Percentiles rank a stretch among this genome's conserved stretches.
These are phyloP conservation scores for Ptychodera flava DNA, from an alignment of 35 echinoderm and acorn worm genomes.

Conservation along the genomic window DNA sequence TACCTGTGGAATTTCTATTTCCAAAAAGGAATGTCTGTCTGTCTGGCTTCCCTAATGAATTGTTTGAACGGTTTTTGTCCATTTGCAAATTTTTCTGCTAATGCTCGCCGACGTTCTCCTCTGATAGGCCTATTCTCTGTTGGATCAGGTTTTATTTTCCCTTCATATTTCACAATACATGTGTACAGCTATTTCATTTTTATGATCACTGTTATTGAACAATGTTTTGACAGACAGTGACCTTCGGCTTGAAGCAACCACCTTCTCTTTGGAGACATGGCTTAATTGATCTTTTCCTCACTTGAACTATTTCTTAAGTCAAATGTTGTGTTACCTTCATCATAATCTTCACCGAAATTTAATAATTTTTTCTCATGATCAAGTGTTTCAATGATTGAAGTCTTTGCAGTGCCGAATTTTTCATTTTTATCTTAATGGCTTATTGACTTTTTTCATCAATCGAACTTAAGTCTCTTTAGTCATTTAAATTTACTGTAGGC, in stretches of 20 bases:
- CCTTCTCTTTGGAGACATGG: too few relatives aligned
- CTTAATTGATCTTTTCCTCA: too few relatives aligned
- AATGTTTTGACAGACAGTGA: constrained; percentile 14
- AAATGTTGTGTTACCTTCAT: too few relatives aligned
- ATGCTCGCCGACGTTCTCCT: neutral
- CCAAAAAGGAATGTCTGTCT: neutral
- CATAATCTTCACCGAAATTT: neutral
- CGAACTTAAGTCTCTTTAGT: too few relatives aligned
- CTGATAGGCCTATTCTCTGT: constrained; percentile 11
- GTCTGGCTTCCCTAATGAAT: neutral
- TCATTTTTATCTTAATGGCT: neutral
- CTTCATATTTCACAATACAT: constrained; percentile 9
- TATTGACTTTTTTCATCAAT: too few relatives aligned
- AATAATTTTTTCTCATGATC: neutral
- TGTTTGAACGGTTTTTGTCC: constrained; percentile 17
- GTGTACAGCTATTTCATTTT: neutral
- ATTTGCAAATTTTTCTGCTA: neutral
- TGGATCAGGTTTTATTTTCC: constrained; percentile 5
- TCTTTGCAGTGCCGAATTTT: neutral
- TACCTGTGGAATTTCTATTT: constrained; percentile 12
- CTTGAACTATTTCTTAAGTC: too few relatives aligned
- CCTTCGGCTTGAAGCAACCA: neutral
- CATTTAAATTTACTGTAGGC: neutral
- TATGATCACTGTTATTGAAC: neutral
- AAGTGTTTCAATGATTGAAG: neutral